These are phyloP conservation scores for Lordiphosa mommai DNA, from an alignment of 1,140 invertebrate species.

Conservation along the genomic window DNA sequence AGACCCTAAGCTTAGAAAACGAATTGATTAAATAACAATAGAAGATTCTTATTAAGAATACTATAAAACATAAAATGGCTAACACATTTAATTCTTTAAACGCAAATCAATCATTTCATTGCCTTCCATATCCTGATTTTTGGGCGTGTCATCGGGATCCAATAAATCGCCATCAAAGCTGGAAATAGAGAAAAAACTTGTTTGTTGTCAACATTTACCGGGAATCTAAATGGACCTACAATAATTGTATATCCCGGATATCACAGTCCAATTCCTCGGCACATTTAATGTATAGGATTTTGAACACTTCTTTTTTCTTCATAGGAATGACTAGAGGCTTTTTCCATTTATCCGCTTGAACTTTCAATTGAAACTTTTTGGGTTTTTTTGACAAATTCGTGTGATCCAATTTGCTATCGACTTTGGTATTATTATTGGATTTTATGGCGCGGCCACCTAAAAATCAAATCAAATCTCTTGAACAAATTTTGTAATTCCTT, in stretches of 20 bases:
- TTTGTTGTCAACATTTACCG: not conserved
- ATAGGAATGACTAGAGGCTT: conserved; percentile 47
- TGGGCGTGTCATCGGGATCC: conserved; percentile 58
- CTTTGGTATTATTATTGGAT: conserved; percentile 13
- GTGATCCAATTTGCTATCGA: not conserved
- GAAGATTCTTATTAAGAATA: too few relatives aligned
- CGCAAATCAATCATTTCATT: conserved; percentile 65
- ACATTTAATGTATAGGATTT: conserved; percentile 65
- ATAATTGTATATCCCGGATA: conserved; percentile 21
- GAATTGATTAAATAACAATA: too few relatives aligned
- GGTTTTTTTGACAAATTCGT: conserved; percentile 12
- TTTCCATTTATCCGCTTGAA: conserved; percentile 58
- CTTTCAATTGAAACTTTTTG: conserved; percentile 52
- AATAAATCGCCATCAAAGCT: conserved; percentile 69
- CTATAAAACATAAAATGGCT: not conserved
- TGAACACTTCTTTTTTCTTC: conserved; percentile 55
- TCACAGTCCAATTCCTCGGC: conserved; percentile 58
- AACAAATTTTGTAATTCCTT: not conserved
- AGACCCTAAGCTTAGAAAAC: too few relatives aligned
- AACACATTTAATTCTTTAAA: not conserved
- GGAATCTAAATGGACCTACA: conserved; percentile 19
- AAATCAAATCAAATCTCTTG: not conserved
- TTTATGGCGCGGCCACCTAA: conserved; percentile 45
- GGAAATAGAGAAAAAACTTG: not conserved
- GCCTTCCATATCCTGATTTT: conserved; percentile 64